Evolutionary conservation across 1,140 invertebrate genomes (phyloP).

Genomic region (Chrysomallon squamiferum): DNA sequence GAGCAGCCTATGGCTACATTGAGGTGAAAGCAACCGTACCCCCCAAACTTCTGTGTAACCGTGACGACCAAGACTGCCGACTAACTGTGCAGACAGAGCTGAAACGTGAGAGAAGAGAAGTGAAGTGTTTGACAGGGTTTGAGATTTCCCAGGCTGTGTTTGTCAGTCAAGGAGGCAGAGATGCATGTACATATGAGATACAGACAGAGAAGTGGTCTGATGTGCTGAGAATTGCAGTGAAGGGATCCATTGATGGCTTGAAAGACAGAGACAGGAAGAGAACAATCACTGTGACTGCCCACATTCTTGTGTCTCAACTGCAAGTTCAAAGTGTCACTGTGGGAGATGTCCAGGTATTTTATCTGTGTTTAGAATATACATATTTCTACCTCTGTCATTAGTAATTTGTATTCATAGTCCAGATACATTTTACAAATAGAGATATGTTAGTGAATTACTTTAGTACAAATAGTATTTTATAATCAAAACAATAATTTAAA

Average conservation of each 20-base stretch:
- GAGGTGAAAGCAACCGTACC: conserved; percentile 26
- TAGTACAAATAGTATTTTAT: too few relatives aligned
- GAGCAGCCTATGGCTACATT: conserved; percentile 15
- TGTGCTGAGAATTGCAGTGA: conserved; percentile 26
- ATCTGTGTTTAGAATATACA: too few relatives aligned
- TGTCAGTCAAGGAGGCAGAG: conserved; percentile 6
- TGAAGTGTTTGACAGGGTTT: conserved; percentile 27
- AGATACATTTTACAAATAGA: too few relatives aligned
- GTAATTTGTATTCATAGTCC: too few relatives aligned
- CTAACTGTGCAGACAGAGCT: conserved; percentile 22
- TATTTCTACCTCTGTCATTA: too few relatives aligned
- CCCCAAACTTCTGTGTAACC: conserved; percentile 33
- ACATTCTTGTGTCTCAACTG: conserved; percentile 6
- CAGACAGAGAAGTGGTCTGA: conserved; percentile 22
- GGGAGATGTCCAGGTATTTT: conserved; percentile 32
- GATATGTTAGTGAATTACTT: too few relatives aligned
- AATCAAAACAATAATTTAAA: too few relatives aligned
- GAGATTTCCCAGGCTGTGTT: conserved; percentile 37
- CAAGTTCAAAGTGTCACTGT: conserved; percentile 6
- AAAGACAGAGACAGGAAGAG: conserved; percentile 36
- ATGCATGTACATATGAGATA: conserved; percentile 25
- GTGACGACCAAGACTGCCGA: conserved; percentile 32
- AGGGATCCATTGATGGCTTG: conserved; percentile 35
- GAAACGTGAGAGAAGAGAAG: conserved; percentile 22
- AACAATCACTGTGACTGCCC: conserved; percentile 17